Conservation (phyloP, 2,888 invertebrate genomes). For the Trachelus troglodyta region DNA sequence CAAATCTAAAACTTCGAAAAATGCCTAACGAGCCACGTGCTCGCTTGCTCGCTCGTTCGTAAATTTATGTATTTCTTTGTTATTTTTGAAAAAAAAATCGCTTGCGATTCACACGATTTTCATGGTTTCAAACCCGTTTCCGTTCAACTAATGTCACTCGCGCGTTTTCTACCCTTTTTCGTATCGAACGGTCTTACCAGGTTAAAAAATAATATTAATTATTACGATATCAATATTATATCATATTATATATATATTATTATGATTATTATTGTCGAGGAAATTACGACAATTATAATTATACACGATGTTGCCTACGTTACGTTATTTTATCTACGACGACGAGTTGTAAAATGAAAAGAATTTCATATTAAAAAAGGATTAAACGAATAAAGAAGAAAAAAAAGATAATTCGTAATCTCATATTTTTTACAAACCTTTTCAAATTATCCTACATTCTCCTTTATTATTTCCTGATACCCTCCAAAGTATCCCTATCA, state of each 20-base stretch:
- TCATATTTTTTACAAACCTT: not conserved
- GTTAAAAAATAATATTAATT: slow-evolving; percentile 13
- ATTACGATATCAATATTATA: slow-evolving; percentile 12
- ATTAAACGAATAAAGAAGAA: not conserved
- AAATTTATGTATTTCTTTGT: not conserved
- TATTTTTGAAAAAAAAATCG: not conserved
- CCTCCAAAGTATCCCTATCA: not conserved
- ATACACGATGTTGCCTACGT: slow-evolving; percentile 50
- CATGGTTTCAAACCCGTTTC: not conserved
- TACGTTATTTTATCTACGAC: slow-evolving; percentile 54
- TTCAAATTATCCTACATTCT: not conserved
- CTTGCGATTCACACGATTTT: not conserved
- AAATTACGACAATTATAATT: slow-evolving; percentile 48
- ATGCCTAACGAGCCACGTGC: not conserved
- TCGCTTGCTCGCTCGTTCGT: not conserved
- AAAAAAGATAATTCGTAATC: not conserved
- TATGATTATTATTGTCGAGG: slow-evolving; percentile 36
- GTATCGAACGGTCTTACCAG: slow-evolving; percentile 11
- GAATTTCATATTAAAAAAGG: not conserved
- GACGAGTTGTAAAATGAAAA: slow-evolving; percentile 45
- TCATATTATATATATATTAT: slow-evolving; percentile 28
- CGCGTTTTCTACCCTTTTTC: not conserved
- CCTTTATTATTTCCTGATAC: not conserved
- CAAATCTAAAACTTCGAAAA: not conserved
- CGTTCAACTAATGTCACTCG: not conserved